Conservation (phyloP, 2,113 vertebrate genomes). For the Periophthalmodon schlosseri region DNA sequence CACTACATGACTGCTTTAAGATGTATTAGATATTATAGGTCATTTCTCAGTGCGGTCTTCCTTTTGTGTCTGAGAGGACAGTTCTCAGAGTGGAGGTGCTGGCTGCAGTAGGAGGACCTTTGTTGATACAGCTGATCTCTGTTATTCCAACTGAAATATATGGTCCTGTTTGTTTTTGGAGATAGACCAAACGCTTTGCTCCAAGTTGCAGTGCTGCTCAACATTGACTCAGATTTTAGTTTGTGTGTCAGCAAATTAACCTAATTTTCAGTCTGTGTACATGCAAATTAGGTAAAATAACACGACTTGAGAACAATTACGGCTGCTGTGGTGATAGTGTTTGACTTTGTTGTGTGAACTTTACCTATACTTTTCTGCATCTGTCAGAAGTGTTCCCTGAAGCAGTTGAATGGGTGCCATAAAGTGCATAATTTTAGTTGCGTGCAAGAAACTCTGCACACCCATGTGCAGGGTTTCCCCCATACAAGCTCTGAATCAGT, state of each 20-base stretch:
- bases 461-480: conserved; percentile 55
- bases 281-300: conserved; percentile 9
- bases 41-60: not conserved
- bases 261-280: not conserved
- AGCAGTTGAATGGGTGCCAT: conserved; percentile 50
- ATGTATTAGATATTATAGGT: not conserved
- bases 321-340: conserved; percentile 35
- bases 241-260: conserved; percentile 33
- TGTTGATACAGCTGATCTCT: conserved; percentile 83
- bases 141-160: conserved; percentile 78
- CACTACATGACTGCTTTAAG: not conserved
- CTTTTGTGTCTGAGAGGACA: conserved; percentile 29
- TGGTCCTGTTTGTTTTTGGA: conserved; percentile 78
- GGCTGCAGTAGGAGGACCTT: conserved; percentile 72
- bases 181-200: conserved; percentile 73
- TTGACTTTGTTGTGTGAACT: conserved; percentile 27
- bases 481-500: conserved; percentile 50
- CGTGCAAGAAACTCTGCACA: conserved; percentile 55
- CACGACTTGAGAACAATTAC: conserved; percentile 24
- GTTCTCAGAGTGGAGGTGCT: conserved; percentile 64
- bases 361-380: conserved; percentile 9
- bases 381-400: conserved; percentile 41
- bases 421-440: conserved; percentile 54
- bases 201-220: conserved; percentile 75
- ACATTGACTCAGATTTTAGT: conserved; percentile 58